Percentiles rank a stretch among this genome's conserved stretches.
These are phyloP conservation scores for Pachypeltis micranthus DNA, from an alignment of 1,140 invertebrate genomes.

Conservation along the genomic window DNA sequence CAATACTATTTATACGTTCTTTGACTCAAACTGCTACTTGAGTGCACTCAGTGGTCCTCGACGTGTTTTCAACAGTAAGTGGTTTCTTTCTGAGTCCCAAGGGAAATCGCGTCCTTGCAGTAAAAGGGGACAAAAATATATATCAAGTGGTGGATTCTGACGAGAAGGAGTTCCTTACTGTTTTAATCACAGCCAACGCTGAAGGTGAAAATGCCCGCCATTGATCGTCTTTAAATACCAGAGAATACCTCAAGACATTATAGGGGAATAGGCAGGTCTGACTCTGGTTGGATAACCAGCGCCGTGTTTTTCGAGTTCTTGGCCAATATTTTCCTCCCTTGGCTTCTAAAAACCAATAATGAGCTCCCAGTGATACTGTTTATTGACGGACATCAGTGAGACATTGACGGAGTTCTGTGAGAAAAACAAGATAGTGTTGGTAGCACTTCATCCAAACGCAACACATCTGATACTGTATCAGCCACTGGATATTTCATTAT, in stretches of 20 bases:
- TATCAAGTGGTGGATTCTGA: too few relatives aligned
- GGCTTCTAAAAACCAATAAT: conserved; percentile 30
- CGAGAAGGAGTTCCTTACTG: too few relatives aligned
- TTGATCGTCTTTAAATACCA: conserved; percentile 31
- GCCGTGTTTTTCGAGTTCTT: conserved; percentile 31
- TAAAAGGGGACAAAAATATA: too few relatives aligned
- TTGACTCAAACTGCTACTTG: too few relatives aligned
- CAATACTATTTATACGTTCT: too few relatives aligned
- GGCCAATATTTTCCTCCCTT: conserved; percentile 30
- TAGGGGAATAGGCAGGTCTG: conserved; percentile 30
- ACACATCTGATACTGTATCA: conserved; percentile 37
- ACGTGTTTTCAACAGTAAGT: too few relatives aligned
- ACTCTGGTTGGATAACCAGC: conserved; percentile 32
- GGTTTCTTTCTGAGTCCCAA: too few relatives aligned
- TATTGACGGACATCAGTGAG: conserved; percentile 29
- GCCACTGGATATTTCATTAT: conserved; percentile 22
- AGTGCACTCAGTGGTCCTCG: too few relatives aligned
- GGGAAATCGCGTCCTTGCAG: too few relatives aligned
- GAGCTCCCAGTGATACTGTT: conserved; percentile 34
- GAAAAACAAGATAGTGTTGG: conserved; percentile 33
- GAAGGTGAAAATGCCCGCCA: too few relatives aligned
- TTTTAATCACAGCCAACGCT: too few relatives aligned
- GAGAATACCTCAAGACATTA: conserved; percentile 29
- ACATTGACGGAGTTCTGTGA: conserved; percentile 34
- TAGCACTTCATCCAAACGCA: conserved; percentile 34